Conservation (phyloP, 2,797 vertebrate genomes). For the Acanthopagrus latus region DNA sequence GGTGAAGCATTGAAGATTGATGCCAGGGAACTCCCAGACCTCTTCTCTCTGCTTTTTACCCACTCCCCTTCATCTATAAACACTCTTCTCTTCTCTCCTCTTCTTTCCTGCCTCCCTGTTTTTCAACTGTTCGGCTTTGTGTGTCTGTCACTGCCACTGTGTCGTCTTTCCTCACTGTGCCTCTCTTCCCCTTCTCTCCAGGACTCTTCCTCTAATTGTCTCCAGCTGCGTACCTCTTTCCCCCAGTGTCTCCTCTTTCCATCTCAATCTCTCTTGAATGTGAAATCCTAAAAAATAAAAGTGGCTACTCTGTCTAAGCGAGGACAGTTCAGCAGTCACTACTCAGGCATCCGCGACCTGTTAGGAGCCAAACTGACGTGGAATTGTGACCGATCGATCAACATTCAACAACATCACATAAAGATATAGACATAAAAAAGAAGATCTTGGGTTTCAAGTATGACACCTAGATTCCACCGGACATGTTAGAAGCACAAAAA, state of each 20-base stretch:
- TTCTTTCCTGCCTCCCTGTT: constrained; percentile 32
- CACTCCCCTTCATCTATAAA: constrained; percentile 65
- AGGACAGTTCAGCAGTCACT: constrained; percentile 36
- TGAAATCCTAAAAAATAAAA: constrained; percentile 19
- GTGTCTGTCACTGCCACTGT: constrained; percentile 10
- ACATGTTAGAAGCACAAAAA: no score
- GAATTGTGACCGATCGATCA: not conserved
- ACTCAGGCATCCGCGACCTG: not conserved
- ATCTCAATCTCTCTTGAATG: not conserved
- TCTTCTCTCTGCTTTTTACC: constrained; percentile 63
- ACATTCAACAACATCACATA: not conserved
- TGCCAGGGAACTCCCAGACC: constrained; percentile 73
- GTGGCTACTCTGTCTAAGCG: constrained; percentile 2
- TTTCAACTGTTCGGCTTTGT: constrained; percentile 39
- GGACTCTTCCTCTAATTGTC: constrained; percentile 13
- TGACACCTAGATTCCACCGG: no score
- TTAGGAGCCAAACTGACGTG: not conserved
- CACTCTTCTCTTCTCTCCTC: constrained; percentile 38
- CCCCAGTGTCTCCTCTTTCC: not conserved
- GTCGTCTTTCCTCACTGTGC: constrained; percentile 4
- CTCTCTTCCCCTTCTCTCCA: not conserved
- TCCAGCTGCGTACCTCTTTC: not conserved
- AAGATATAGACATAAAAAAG: no score
- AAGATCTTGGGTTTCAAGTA: no score
- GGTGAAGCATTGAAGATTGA: constrained; percentile 80